A percentile compares a stretch with the other conserved stretches of the same genome.
Conservation (phyloP, 2,888 invertebrate species). For the Orgyia antiqua region DNA sequence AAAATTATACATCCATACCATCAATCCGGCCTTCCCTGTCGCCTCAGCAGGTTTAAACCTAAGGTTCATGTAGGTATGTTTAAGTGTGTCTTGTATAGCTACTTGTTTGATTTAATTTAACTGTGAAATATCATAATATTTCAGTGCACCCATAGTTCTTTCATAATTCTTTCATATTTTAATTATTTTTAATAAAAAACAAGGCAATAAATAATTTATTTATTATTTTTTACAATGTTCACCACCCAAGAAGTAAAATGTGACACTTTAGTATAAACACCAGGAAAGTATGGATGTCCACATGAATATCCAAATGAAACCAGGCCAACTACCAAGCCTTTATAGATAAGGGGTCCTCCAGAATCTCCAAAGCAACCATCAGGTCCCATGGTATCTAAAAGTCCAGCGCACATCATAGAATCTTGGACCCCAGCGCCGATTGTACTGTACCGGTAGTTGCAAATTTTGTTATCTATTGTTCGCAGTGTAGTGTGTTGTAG, state of each 20-base stretch:
- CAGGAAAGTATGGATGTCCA: slow-evolving; percentile 59
- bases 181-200: too few relatives aligned
- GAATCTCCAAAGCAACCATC: slow-evolving; percentile 70
- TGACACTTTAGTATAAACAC: slow-evolving; percentile 66
- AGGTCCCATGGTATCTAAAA: slow-evolving; percentile 50
- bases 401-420: slow-evolving; percentile 66
- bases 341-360: slow-evolving; percentile 63
- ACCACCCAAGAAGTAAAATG: slow-evolving; percentile 65
- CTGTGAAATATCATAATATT: too few relatives aligned
- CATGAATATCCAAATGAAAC: slow-evolving; percentile 68
- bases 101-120: too few relatives aligned
- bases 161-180: too few relatives aligned
- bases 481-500: slow-evolving; percentile 50
- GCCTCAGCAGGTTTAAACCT: too few relatives aligned
- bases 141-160: too few relatives aligned
- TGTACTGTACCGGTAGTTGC: slow-evolving; percentile 46
- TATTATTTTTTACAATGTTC: slow-evolving; percentile 45
- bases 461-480: slow-evolving; percentile 47
- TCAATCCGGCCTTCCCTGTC: too few relatives aligned
- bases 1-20: too few relatives aligned
- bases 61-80: too few relatives aligned
- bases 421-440: slow-evolving; percentile 53
- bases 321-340: slow-evolving; percentile 60
- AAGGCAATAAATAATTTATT: slow-evolving; percentile 39
- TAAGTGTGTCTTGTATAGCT: too few relatives aligned